Evolutionary conservation across 2,888 invertebrate species (phyloP).

Genomic region (Hypselothyrea guttata): DNA sequence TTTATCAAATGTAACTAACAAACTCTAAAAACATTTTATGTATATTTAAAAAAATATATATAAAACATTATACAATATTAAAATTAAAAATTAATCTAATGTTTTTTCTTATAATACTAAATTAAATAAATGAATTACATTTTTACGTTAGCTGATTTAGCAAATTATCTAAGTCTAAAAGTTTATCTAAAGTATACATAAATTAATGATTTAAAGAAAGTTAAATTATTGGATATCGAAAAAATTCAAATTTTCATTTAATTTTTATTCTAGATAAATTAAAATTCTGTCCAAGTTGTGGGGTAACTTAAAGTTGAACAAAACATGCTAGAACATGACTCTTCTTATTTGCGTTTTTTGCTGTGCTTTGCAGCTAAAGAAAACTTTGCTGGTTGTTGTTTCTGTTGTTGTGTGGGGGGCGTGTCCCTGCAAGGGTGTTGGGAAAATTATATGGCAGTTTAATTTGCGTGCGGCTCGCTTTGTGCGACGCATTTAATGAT

Average conservation of each 20-base stretch:
- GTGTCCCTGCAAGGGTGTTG: conserved; percentile 26
- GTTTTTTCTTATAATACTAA: background rate
- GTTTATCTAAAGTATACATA: too few relatives aligned
- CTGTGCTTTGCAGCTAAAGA: background rate
- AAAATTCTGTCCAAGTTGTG: too few relatives aligned
- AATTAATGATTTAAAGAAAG: too few relatives aligned
- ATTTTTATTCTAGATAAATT: background rate
- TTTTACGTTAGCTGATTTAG: background rate
- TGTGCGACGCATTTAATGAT: conserved; percentile 57
- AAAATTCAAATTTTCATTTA: background rate
- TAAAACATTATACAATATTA: too few relatives aligned
- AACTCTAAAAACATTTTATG: too few relatives aligned
- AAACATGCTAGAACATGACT: too few relatives aligned
- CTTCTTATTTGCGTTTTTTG: background rate
- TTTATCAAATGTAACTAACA: too few relatives aligned
- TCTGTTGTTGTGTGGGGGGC: conserved; percentile 17
- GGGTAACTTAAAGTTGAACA: too few relatives aligned
- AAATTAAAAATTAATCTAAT: too few relatives aligned
- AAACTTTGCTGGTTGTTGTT: conserved; percentile 1
- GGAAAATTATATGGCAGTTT: conserved; percentile 58
- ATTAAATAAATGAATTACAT: background rate
- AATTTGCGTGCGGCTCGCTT: conserved; percentile 58
- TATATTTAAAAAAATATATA: too few relatives aligned
- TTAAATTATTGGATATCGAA: too few relatives aligned
- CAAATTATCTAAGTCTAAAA: too few relatives aligned